Percentiles rank a stretch among this genome's conserved stretches.
Conservation (phyloP, 2,113 vertebrate genomes). For the Ovis aries region DNA sequence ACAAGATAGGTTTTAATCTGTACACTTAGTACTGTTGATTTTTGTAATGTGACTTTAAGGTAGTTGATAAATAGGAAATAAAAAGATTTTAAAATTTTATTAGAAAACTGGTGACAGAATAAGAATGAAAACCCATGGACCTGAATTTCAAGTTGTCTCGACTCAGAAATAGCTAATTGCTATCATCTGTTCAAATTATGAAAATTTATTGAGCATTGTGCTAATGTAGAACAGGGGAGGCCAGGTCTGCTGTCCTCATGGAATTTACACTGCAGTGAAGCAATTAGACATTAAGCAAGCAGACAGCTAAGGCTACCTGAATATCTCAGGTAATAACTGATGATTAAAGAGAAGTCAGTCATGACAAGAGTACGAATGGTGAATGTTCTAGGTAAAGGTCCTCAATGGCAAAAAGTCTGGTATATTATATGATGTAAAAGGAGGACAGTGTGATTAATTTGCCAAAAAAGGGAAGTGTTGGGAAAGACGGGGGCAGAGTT, state of each 20-base stretch:
- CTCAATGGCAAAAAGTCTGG: background rate
- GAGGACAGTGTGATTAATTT: background rate
- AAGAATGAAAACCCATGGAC: background rate
- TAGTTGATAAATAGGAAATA: background rate
- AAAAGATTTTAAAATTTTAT: background rate
- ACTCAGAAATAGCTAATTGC: background rate
- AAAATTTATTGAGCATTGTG: background rate
- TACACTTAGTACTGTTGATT: background rate
- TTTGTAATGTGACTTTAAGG: constrained; percentile 17
- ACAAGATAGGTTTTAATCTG: background rate
- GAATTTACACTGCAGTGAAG: background rate
- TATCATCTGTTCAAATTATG: background rate
- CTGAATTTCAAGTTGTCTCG: background rate
- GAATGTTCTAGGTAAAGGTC: background rate
- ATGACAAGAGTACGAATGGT: background rate
- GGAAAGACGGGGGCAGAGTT: background rate
- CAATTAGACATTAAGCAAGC: background rate
- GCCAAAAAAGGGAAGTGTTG: background rate
- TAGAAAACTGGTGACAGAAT: background rate
- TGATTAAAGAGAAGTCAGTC: background rate
- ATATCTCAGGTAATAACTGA: background rate
- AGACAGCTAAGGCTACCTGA: background rate
- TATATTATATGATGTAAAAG: background rate
- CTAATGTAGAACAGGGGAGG: background rate
- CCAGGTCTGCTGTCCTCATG: background rate